These are phyloP conservation scores for Rhinophrynus dorsalis DNA, from an alignment of 2,797 vertebrate species.

Conservation along the genomic window DNA sequence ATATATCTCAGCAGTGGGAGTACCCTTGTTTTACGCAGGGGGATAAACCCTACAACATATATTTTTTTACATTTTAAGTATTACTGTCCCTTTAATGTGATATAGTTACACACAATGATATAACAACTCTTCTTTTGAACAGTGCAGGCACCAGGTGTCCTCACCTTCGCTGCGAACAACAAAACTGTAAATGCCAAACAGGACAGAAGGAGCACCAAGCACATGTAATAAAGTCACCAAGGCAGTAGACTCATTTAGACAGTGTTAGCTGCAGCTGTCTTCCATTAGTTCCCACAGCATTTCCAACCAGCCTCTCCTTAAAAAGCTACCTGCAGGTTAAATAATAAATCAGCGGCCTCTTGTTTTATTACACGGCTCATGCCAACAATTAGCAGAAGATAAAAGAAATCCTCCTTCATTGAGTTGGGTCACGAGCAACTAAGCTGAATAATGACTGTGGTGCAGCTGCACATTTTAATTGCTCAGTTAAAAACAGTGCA, in stretches of 20 bases:
- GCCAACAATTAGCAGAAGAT: conserved; percentile 55
- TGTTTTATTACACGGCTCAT: conserved; percentile 39
- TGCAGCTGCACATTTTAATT: conserved; percentile 33
- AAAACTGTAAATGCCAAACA: neutral
- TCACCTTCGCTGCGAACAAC: neutral
- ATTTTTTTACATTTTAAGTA: too few species aligned
- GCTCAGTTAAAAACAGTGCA: conserved; percentile 20
- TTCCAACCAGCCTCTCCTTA: conserved; percentile 45
- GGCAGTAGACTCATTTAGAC: conserved; percentile 37
- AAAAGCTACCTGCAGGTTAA: conserved; percentile 28
- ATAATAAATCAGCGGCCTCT: conserved; percentile 55
- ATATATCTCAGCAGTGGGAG: too few species aligned
- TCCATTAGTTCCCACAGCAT: conserved; percentile 43
- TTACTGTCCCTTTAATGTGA: too few species aligned
- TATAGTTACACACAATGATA: too few species aligned
- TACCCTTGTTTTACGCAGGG: too few species aligned
- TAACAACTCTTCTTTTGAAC: too few species aligned
- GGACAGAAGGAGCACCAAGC: neutral
- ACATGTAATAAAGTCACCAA: conserved; percentile 34
- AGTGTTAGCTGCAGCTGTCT: conserved; percentile 40
- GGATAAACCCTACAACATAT: too few species aligned
- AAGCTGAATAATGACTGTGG: neutral
- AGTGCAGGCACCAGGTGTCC: neutral
- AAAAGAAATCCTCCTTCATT: conserved; percentile 32
- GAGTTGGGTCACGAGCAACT: conserved; percentile 17